A percentile compares a stretch with the other conserved stretches of the same genome.
phyloP scores from a whole-genome alignment of 2,797 vertebrate genomes.

The Melanotaenia trifasciata region DNA sequence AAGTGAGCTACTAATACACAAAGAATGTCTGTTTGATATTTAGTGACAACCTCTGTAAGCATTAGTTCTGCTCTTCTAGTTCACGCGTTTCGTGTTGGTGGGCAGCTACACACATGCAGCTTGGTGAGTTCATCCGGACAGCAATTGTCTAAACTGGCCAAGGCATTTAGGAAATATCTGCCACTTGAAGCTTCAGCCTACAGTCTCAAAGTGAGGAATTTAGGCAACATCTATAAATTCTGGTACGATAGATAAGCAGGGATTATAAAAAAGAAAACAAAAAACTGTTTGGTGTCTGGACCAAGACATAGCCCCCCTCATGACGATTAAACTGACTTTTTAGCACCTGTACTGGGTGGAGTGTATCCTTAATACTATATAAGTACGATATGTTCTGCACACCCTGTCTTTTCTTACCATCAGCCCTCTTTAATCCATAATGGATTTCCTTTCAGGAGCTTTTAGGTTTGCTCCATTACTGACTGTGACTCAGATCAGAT shows the following conservation, averaged over 20 bases:
- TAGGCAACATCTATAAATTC: neutral
- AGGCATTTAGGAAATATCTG: neutral
- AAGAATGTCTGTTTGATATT: neutral
- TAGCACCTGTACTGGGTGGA: neutral
- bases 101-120: neutral
- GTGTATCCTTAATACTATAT: constrained; percentile 25
- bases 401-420: constrained; percentile 28
- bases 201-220: neutral
- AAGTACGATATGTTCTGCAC: constrained; percentile 11
- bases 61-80: neutral
- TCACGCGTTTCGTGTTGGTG: neutral
- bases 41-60: neutral
- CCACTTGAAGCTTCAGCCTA: neutral
- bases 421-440: constrained; percentile 26
- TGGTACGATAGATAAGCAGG: too few relatives aligned
- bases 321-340: neutral
- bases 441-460: constrained; percentile 21
- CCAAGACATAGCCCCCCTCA: neutral
- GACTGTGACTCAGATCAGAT: constrained; percentile 45
- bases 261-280: neutral
- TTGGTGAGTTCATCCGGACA: neutral
- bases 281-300: neutral
- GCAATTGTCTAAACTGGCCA: neutral
- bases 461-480: constrained; percentile 42
- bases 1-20: neutral